Percentiles rank a stretch among this genome's conserved stretches.
phyloP scores from a whole-genome alignment of 2,888 invertebrate genomes.

The Trachelus stipa region DNA sequence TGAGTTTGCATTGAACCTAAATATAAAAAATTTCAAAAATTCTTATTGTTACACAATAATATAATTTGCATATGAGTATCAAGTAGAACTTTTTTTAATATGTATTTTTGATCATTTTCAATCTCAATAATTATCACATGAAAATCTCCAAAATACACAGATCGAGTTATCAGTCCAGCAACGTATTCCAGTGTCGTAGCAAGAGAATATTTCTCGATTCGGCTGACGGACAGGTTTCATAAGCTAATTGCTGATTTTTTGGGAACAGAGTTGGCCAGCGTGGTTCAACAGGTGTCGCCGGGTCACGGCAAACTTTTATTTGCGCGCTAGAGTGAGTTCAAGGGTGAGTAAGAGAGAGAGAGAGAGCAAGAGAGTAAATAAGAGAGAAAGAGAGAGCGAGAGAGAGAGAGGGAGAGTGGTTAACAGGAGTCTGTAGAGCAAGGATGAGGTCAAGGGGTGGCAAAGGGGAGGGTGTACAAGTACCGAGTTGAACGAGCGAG shows the following conservation, averaged over 20 bases:
- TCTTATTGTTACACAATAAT: too few species aligned
- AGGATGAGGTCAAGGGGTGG: slow-evolving; percentile 29
- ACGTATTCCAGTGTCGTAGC: slow-evolving; percentile 14
- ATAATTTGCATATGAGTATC: background rate
- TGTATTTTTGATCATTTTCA: background rate
- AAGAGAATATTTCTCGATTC: slow-evolving; percentile 45
- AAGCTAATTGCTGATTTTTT: slow-evolving; percentile 59
- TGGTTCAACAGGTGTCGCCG: slow-evolving; percentile 65
- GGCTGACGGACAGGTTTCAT: slow-evolving; percentile 59
- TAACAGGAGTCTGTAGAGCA: slow-evolving; percentile 11
- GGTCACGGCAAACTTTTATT: slow-evolving; percentile 65
- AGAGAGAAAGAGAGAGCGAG: slow-evolving; percentile 15
- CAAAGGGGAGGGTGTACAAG: slow-evolving; percentile 34
- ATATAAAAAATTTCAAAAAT: background rate
- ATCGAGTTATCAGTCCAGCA: background rate
- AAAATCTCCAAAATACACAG: background rate
- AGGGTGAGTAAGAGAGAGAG: slow-evolving; percentile 29
- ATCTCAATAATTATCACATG: background rate
- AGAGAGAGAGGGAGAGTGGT: slow-evolving; percentile 28
- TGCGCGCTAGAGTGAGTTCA: slow-evolving; percentile 47
- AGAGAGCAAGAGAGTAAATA: slow-evolving; percentile 15
- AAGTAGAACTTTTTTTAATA: background rate
- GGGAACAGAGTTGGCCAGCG: slow-evolving; percentile 41
- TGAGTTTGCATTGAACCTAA: background rate
- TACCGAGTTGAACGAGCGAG: slow-evolving; percentile 50